Evolutionary conservation across 2,113 vertebrate species (phyloP).

Genomic region (Prionailurus viverrinus): DNA sequence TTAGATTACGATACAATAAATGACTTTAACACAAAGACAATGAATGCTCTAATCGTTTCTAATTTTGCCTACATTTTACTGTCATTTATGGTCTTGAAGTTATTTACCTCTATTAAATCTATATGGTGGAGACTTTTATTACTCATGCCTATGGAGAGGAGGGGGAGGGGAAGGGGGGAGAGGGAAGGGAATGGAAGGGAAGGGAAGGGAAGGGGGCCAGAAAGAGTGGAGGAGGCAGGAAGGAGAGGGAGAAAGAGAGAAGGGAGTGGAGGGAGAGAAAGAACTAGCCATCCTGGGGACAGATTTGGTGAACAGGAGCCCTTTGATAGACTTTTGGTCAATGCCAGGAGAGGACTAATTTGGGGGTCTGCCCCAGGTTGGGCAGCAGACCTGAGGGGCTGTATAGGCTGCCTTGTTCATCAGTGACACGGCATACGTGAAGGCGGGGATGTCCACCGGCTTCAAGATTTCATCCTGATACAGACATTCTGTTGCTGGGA

Average conservation of each 20-base stretch:
- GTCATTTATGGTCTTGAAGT: not conserved
- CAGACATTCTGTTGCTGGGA: fast-evolving
- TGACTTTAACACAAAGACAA: not conserved
- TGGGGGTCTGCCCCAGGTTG: not conserved
- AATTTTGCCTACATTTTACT: not conserved
- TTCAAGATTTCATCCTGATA: not conserved
- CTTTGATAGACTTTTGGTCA: not conserved
- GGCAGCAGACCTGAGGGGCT: not conserved
- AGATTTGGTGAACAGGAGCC: not conserved
- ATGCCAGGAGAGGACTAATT: not conserved
- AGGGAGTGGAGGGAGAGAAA: not conserved
- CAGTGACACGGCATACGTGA: fast-evolving
- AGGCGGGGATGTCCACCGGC: too few species aligned
- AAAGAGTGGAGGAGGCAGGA: not conserved
- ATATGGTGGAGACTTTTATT: not conserved
- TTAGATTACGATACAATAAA: not conserved
- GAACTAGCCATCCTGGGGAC: not conserved
- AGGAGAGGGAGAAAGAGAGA: not conserved
- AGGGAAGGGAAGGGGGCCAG: too few species aligned
- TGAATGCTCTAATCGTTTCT: not conserved
- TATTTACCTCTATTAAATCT: not conserved
- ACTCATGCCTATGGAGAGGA: not conserved
- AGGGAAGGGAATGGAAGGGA: not conserved
- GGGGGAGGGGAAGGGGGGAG: not conserved
- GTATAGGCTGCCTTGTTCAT: not conserved